Base-by-base conservation (phyloP, 2,888 invertebrate genomes). In the Hymenopus coronatus region DNA sequence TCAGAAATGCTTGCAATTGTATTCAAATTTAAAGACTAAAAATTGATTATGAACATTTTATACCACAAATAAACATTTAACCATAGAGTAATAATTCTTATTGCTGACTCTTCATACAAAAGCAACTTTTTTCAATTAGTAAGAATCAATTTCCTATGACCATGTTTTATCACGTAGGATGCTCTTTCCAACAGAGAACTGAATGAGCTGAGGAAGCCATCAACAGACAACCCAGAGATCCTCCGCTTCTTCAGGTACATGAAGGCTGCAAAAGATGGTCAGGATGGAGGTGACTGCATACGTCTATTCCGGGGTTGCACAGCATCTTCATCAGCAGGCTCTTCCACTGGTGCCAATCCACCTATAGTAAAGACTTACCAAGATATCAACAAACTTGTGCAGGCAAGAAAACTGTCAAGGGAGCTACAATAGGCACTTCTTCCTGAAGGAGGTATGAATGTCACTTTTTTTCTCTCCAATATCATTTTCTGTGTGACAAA, bases 231-330 rank as follows among this genome's bases (percentile, higher is more conserved):
- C 93, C 96, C 97, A 0, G 97, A 98, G 91, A 97, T 98, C 90
- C 94, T 98, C 83, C 94, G 98, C 88, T 98, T 98, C 94, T 98
- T 98, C 95, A 96, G 96, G 89, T 98, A 98, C 93, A 98, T 98
- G 97, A 96, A 97, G 91, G 97, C 98, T 0, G 98, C 98, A 20
- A 96, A 97, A 93, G 96, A 97, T 90, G 98, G 97, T 0, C 98
- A 98, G 92, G 97, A 97, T 92, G 97, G 97, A 28, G 94, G 95
- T 20, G 96, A 96, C 92, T 98, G 98, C 92, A 94, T 95, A 91
- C 93, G 95, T n/a, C 94, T 94, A 0, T 96, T 97, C 92, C 94
- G 94, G 91, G 95, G 95, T 3, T 98, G 97, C 92, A 30, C 82
- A 20, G 70, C 87, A 27, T 82, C 82, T 33, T 94, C 95, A 1